Evolutionary conservation across 92 coral and sea anemone species (phyloP).

Genomic region (Galaxea fascicularis): DNA sequence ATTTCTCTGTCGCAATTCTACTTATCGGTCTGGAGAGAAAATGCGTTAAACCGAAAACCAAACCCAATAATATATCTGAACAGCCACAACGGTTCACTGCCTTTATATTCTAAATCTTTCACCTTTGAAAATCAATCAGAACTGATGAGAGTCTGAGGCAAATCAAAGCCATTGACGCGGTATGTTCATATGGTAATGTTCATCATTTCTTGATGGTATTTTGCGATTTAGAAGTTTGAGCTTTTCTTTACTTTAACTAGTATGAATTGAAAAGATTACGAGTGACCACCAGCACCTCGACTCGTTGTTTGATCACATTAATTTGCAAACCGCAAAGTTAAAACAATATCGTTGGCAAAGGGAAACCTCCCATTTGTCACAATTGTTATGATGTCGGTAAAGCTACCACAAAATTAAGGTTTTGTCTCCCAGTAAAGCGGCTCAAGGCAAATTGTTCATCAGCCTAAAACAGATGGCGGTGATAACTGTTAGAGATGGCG

Average conservation of each 20-base stretch:
- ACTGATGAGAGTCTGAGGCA: too few species aligned
- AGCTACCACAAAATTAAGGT: slow-evolving; percentile 40
- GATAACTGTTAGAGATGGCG: background rate
- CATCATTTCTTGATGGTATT: background rate
- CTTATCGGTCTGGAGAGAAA: too few species aligned
- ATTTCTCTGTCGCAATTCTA: too few species aligned
- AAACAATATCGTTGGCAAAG: slow-evolving; percentile 20
- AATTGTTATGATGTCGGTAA: slow-evolving; percentile 49
- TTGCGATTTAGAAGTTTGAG: background rate
- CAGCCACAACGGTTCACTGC: too few species aligned
- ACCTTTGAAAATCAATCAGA: too few species aligned
- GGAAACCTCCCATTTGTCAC: slow-evolving; percentile 46
- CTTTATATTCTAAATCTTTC: too few species aligned
- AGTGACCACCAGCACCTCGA: background rate
- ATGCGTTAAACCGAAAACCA: too few species aligned
- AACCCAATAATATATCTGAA: too few species aligned
- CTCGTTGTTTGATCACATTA: slow-evolving; percentile 3
- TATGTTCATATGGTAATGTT: background rate
- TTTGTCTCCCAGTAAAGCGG: background rate
- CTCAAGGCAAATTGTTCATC: slow-evolving; percentile 24
- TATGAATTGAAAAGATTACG: background rate
- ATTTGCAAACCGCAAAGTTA: slow-evolving; percentile 32
- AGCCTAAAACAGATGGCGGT: slow-evolving; percentile 28
- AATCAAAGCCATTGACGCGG: background rate
- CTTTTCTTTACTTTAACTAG: background rate